A percentile compares a stretch with the other conserved stretches of the same genome.
phyloP scores from a whole-genome alignment of 2,888 invertebrate genomes.

The Macaria notata region DNA sequence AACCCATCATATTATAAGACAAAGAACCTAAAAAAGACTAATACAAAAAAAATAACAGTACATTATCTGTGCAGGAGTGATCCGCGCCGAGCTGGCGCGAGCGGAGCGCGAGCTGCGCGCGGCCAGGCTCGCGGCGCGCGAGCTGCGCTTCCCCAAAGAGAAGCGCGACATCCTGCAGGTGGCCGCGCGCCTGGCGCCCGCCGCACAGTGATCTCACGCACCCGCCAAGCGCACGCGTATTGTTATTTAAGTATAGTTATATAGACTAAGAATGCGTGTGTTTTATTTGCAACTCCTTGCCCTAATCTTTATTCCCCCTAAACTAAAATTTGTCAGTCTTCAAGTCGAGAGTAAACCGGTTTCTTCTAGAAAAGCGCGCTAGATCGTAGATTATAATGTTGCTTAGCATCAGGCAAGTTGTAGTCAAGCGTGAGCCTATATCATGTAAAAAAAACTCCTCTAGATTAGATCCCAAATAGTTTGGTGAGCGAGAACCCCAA shows the following conservation, averaged over 20 bases:
- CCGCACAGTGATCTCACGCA: slow-evolving; percentile 64
- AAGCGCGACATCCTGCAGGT: slow-evolving; percentile 96
- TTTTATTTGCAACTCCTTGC: slow-evolving; percentile 49
- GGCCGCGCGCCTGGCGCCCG: slow-evolving; percentile 90
- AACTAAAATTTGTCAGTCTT: no score
- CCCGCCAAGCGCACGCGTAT: slow-evolving; percentile 39
- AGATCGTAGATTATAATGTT: no score
- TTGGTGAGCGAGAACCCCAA: no score
- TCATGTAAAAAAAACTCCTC: not conserved
- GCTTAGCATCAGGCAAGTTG: no score
- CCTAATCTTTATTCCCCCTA: not conserved
- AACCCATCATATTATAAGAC: no score
- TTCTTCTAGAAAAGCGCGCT: no score
- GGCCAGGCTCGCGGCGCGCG: slow-evolving; percentile 93
- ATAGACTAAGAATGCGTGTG: slow-evolving; percentile 59
- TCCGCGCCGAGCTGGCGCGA: slow-evolving; percentile 90
- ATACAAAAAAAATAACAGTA: not conserved
- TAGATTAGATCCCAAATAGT: not conserved
- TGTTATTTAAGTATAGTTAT: slow-evolving; percentile 75
- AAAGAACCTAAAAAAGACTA: no score
- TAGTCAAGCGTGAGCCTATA: no score
- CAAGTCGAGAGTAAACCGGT: no score
- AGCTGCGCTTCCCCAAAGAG: slow-evolving; percentile 96
- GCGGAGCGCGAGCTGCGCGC: slow-evolving; percentile 93
- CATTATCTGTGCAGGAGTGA: slow-evolving; percentile 76